Evolutionary conservation across 2,797 vertebrate species (phyloP).

Genomic region (Champsocephalus esox): DNA sequence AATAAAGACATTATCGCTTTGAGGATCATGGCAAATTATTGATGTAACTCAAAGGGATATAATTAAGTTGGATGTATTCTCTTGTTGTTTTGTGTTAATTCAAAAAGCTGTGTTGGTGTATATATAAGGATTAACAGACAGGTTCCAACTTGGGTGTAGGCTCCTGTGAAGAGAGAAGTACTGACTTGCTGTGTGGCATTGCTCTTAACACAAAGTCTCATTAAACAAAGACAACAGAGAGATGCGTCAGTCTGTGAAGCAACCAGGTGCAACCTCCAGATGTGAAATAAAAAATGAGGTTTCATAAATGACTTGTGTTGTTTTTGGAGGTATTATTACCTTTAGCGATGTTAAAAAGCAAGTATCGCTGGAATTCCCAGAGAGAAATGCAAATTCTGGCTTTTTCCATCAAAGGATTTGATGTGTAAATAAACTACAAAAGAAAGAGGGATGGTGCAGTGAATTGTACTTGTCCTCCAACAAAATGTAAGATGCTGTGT

Average conservation of each 20-base stretch:
- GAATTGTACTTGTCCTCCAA: slow-evolving; percentile 25
- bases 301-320: slow-evolving; percentile 33
- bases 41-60: not conserved
- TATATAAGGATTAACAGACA: slow-evolving; percentile 32
- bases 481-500: slow-evolving; percentile 44
- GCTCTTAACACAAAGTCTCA: slow-evolving; percentile 54
- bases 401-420: slow-evolving; percentile 42
- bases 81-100: slow-evolving; percentile 13
- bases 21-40: not conserved
- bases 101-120: slow-evolving; percentile 5
- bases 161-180: slow-evolving; percentile 33
- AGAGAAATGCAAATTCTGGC: slow-evolving; percentile 44
- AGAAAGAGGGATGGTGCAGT: slow-evolving; percentile 19
- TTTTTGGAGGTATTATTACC: slow-evolving; percentile 38
- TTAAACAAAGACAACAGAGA: slow-evolving; percentile 61
- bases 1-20: not conserved
- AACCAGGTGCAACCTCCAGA: slow-evolving; percentile 34
- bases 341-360: slow-evolving; percentile 28
- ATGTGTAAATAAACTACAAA: slow-evolving; percentile 70
- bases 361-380: slow-evolving; percentile 33
- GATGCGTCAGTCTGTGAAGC: slow-evolving; percentile 35
- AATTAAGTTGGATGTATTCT: slow-evolving; percentile 6
- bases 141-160: slow-evolving; percentile 26
- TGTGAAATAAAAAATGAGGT: slow-evolving; percentile 25
- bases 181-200: slow-evolving; percentile 27